Base-by-base conservation (phyloP, 2,888 invertebrate species). In the Smittia sp. region DNA sequence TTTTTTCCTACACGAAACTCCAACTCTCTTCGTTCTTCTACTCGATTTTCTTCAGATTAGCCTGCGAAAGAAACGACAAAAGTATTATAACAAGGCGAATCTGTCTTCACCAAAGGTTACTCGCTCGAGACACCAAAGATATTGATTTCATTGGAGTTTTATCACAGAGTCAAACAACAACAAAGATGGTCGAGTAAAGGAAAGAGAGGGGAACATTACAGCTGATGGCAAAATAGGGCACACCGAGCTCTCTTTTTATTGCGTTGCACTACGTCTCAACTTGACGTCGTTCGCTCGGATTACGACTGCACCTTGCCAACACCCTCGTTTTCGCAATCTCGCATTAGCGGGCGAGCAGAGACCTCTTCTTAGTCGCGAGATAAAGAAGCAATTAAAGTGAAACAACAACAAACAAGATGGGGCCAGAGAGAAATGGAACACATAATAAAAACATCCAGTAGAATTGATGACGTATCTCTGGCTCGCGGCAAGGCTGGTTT, bases 191-290 rank as follows among this genome's bases (percentile, higher is more conserved):
- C 22, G 54, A 58, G 62, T 72, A 46, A 32, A 15, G 15, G 20
- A 72, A 38, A 72, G 72, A 72, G 72, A 72, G 22, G 22, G 62
- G 62, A 32, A 22, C n/a, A 22, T 72, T 72, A 72, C 72, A 72
- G 72, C 72, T 72, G 72, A 72, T 72, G 72, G 38, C 72, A 72
- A 72, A 72, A 72, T 72, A 38, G 72, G 72, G 58, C 72, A 62
- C 15, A 58, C 27, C 27, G 22, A 38, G 39, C 27, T n/a, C 20
- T 62, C n/a, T 69, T 52, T 69, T 69, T 25, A 58, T 58, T 58
- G 62, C 32, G 62, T 72, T 72, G 72, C 72, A 72, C 54, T 11
- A 62, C 20, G 24, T 62, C 52, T 52, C 52, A 13, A 7, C 3
- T 15, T 52, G 15, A 7, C 13, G 15, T 38, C 6, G n/a, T n/a